Base-by-base conservation (phyloP, 2,888 invertebrate genomes). In the Phyllotreta striolata region DNA sequence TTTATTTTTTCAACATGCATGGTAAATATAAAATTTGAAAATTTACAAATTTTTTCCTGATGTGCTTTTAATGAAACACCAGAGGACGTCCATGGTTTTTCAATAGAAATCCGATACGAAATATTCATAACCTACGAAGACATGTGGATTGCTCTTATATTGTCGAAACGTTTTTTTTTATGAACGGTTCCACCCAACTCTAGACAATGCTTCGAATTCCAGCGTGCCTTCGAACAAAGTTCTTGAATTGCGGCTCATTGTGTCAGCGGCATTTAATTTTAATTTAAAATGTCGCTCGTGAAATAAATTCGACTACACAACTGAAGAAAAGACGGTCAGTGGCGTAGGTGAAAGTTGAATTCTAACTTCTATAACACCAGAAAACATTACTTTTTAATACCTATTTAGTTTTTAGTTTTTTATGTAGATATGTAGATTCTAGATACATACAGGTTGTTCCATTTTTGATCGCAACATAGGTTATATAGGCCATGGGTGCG, bases 81-180 rank as follows among this genome's bases (percentile, higher is more conserved):
- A 24, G 24, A 24, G 24, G 4, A 24, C 24, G 24, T 24, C 24
- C 24, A 24, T 24, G 24, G 43, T 43, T 10, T 43, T 10, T 43
- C 24, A 24, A 24, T 24, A 43, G 43, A 6, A 43, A 12, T 43
- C 10, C 35, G 40, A 54, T 9, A 54, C 14, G 13, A 39, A 54
- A 54, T 52, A 39, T 52, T 6, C 52, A 52, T 52, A 39, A 52
- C 38, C n/a, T 13, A 39, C 38, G 39, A 40, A 43, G 24, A 41
- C 55, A 55, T 43, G 39, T 55, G 39, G 13, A 49, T 35, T 14
- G 41, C 34, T 35, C 34, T 43, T 55, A 40, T 55, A 24, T 24
- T 43, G 55, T 40, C 14, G 24, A 54, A 54, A 39, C 38, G 10
- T 24, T 40, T 55, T 55, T 49, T 43, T 55, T 55, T 54, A 54